Percentiles rank a stretch among this genome's conserved stretches.
Evolutionary conservation across 2,797 vertebrate genomes (phyloP).

Genomic region (Gastrophryne carolinensis): DNA sequence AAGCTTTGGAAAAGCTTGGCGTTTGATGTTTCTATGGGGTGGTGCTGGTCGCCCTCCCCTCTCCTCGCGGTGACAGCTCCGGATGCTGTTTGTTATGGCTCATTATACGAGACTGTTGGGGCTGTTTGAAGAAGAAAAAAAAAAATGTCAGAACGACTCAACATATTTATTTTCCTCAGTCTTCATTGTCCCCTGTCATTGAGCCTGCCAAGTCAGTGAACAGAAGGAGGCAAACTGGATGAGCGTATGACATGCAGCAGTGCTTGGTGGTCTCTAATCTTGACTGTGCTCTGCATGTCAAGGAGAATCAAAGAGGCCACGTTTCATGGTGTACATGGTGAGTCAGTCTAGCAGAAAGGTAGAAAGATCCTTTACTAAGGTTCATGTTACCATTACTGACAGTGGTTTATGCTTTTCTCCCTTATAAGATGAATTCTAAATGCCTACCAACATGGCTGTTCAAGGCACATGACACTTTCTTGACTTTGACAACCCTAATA

Average conservation of each 20-base stretch:
- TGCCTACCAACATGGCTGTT: too few species aligned
- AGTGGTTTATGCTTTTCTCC: too few species aligned
- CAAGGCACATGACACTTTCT: too few species aligned
- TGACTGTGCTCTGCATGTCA: not conserved
- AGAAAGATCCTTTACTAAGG: too few species aligned
- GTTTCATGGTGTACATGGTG: too few species aligned
- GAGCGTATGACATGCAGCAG: not conserved
- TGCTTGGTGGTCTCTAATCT: not conserved
- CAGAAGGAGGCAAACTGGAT: not conserved
- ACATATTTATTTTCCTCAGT: constrained; percentile 25
- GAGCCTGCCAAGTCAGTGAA: constrained; percentile 1
- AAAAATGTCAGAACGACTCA: constrained; percentile 28
- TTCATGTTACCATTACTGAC: too few species aligned
- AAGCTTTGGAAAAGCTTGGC: constrained; percentile 41
- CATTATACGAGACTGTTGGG: constrained; percentile 47
- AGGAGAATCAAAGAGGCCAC: not conserved
- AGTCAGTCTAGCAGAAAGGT: too few species aligned
- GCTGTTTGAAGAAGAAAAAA: constrained; percentile 34
- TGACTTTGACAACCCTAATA: too few species aligned
- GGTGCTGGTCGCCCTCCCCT: not conserved
- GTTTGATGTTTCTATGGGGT: constrained; percentile 51
- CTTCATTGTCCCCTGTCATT: constrained; percentile 26
- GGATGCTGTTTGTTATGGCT: constrained; percentile 47
- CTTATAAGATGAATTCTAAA: too few species aligned
- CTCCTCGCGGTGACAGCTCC: constrained; percentile 11